phyloP scores from a whole-genome alignment of 2,113 vertebrate genomes.

The Motacilla alba region DNA sequence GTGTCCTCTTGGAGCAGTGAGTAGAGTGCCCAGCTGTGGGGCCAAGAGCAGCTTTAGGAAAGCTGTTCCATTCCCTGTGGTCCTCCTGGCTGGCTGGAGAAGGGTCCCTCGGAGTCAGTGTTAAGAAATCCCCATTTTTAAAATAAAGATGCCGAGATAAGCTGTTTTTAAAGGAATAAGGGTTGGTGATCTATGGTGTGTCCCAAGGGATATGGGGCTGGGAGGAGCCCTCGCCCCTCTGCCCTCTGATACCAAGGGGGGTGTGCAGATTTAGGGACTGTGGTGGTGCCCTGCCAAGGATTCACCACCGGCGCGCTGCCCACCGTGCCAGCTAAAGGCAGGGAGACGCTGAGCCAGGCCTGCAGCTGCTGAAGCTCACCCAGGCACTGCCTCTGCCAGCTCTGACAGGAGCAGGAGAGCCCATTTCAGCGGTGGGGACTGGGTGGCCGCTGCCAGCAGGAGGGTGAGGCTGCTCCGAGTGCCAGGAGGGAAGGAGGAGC shows the following conservation, averaged over 20 bases:
- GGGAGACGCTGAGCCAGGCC: neutral
- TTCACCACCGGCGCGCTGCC: accelerated
- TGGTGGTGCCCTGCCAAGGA: neutral
- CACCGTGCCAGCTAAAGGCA: neutral
- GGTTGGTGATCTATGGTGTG: neutral
- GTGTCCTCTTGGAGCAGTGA: constrained; percentile 77
- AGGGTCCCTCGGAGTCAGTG: neutral
- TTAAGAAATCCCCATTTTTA: neutral
- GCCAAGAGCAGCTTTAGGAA: neutral
- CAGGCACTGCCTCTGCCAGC: constrained; percentile 44
- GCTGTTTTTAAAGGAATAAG: neutral
- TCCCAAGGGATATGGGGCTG: neutral
- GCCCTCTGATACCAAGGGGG: neutral
- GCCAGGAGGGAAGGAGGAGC: neutral
- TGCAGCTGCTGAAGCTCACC: neutral
- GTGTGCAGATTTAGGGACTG: neutral
- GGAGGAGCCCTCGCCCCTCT: neutral
- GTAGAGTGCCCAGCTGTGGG: neutral
- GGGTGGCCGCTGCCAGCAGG: constrained; percentile 73
- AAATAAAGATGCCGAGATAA: neutral
- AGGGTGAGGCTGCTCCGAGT: constrained; percentile 70
- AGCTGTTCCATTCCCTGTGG: neutral
- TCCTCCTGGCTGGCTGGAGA: neutral
- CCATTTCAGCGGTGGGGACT: constrained; percentile 77
- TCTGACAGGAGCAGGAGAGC: constrained; percentile 73